Base-by-base conservation (phyloP, 1,140 invertebrate genomes). In the Ceratina australensis region DNA sequence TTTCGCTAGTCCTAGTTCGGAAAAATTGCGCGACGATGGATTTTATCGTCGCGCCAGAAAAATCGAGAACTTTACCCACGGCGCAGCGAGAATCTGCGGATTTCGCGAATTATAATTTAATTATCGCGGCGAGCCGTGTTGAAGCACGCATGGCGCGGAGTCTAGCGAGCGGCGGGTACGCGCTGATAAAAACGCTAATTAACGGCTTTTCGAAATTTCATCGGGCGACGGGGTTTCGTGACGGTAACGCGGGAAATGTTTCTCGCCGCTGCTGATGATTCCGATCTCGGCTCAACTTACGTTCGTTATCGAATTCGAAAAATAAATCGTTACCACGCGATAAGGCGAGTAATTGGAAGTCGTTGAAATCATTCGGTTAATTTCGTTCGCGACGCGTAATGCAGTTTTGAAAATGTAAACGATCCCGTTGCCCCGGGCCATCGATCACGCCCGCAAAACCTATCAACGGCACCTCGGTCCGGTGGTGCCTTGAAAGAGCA, bases 21-120 rank as follows among this genome's bases (percentile, higher is more conserved):
- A 42, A 68, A 68, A 68, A 68, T 49, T 33, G 13, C 64, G 15
- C 22, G 60, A 28, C 33, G 68, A 49, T 50, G 68, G 56, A 68
- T 59, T 68, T 76, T 49, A 68, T 75, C 42, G 64, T 67, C 10
- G 52, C 22, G 8, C 2, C 42, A 20, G 64, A 33, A 59, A 67
- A 68, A 75, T 67, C 18, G 56, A 68, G 73, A 49, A 49, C 47
- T 56, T 20, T 13, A 13, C 18, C 22, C 12, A 8, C 59, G 15
- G 5, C 15, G 61, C 52, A 57, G 13, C 54, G 65, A 54, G 28
- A 60, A 59, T 75, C 24, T 61, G n/a, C 22, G 73, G 64, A 75
- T 75, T 75, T 75, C 15, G 52, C 56, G 42, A 76, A 76, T 50
- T 76, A 50, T 60, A 76, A 69, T 66, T 68, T 68, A 76, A 76